Evolutionary conservation across 2,888 invertebrate species (phyloP).

Genomic region (Heliconius hortense): DNA sequence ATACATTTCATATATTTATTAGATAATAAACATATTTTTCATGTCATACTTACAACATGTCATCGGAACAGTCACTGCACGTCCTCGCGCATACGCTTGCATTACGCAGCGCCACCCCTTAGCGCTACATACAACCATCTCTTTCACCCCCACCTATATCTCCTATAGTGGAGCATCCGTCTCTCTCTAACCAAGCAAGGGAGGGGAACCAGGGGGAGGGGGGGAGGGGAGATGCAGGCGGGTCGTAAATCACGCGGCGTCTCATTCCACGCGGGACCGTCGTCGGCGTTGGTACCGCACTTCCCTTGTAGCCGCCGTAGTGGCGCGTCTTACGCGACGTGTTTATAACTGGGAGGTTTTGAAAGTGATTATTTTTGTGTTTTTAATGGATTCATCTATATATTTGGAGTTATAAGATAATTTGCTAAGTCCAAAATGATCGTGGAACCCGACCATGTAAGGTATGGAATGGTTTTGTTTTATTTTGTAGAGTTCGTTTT

Average conservation of each 20-base stretch:
- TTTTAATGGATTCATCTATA: conserved; percentile 19
- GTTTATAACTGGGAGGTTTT: conserved; percentile 75
- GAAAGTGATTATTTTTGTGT: conserved; percentile 30
- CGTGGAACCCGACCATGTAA: conserved; percentile 80
- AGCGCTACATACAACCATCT: conserved; percentile 64
- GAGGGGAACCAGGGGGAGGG: conserved; percentile 48
- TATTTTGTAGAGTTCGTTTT: conserved; percentile 54
- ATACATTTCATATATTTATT: conserved; percentile 35
- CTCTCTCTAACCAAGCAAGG: conserved; percentile 63
- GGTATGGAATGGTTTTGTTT: conserved; percentile 59
- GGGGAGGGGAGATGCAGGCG: conserved; percentile 79
- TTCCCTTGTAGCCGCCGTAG: conserved; percentile 76
- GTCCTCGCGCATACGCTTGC: conserved; percentile 82
- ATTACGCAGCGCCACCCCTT: conserved; percentile 81
- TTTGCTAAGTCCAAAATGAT: conserved; percentile 78
- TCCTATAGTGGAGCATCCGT: conserved; percentile 50
- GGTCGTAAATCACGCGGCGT: conserved; percentile 82
- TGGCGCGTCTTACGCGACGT: conserved; percentile 79
- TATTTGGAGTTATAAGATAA: conserved; percentile 52
- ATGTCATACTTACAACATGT: conserved; percentile 54
- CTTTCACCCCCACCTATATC: conserved; percentile 53
- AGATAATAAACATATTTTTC: conserved; percentile 26
- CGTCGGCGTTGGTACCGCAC: conserved; percentile 79
- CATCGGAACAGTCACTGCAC: conserved; percentile 79
- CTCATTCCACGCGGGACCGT: conserved; percentile 82